phyloP scores from a whole-genome alignment of 1,140 invertebrate species.

The Drosophila tsacasi region DNA sequence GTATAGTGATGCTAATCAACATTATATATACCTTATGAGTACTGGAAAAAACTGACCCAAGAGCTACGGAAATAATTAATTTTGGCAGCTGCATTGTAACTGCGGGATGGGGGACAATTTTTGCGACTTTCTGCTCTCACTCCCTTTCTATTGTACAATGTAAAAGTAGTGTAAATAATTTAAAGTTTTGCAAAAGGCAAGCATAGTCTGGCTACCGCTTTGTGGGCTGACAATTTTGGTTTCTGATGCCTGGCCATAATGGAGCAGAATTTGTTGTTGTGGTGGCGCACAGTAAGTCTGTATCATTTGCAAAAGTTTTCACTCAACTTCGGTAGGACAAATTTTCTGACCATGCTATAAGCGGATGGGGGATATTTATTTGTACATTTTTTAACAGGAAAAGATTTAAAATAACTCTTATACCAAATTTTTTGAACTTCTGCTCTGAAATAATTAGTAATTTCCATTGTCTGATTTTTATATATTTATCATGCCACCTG shows the following conservation, averaged over 20 bases:
- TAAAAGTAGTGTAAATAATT: constrained; percentile 72
- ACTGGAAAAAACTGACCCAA: neutral
- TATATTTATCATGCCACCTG: constrained; percentile 13
- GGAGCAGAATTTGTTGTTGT: constrained; percentile 37
- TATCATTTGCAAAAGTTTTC: constrained; percentile 63
- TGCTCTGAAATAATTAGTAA: neutral
- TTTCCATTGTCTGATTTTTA: constrained; percentile 1
- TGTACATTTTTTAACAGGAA: neutral
- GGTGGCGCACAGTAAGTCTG: constrained; percentile 16
- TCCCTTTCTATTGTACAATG: constrained; percentile 20
- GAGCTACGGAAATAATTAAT: constrained; percentile 22
- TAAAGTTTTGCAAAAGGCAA: constrained; percentile 63
- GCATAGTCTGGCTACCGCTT: constrained; percentile 38
- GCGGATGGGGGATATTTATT: neutral
- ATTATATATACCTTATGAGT: neutral
- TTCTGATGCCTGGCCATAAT: constrained; percentile 60
- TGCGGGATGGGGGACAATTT: neutral
- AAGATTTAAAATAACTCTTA: neutral
- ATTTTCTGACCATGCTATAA: constrained; percentile 16
- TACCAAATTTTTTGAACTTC: neutral
- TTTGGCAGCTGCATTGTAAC: constrained; percentile 17
- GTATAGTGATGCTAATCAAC: neutral
- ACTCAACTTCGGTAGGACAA: constrained; percentile 26
- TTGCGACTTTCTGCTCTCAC: constrained; percentile 4
- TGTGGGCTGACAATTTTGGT: constrained; percentile 65